Percentiles rank a stretch among this genome's conserved stretches.
phyloP scores from a whole-genome alignment of 1,140 invertebrate genomes.

The Dryas iulia region DNA sequence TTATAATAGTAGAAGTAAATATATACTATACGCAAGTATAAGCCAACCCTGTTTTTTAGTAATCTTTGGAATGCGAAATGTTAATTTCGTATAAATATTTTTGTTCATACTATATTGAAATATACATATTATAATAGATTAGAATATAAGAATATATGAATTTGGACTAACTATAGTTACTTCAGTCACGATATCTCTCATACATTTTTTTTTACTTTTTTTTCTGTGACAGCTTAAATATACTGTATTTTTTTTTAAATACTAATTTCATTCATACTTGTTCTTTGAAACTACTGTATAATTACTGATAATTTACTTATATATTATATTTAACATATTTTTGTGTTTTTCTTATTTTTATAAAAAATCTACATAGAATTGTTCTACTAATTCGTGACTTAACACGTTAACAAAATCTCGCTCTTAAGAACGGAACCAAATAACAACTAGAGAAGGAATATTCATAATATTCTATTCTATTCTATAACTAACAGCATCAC shows the following conservation, averaged over 20 bases:
- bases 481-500: not conserved
- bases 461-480: not conserved
- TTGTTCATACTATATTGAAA: too few relatives aligned
- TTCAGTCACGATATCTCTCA: not conserved
- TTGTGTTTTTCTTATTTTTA: not conserved
- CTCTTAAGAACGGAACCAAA: not conserved
- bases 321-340: not conserved
- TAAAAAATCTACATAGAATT: not conserved
- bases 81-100: not conserved
- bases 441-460: not conserved
- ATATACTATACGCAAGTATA: not conserved
- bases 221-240: not conserved
- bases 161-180: not conserved
- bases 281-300: too few relatives aligned
- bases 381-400: not conserved
- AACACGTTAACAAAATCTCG: not conserved
- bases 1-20: not conserved
- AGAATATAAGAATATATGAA: not conserved
- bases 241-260: not conserved
- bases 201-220: not conserved
- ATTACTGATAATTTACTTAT: too few relatives aligned
- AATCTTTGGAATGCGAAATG: not conserved
- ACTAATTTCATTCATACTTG: too few relatives aligned
- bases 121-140: not conserved
- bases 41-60: not conserved